Percentiles rank a stretch among this genome's conserved stretches.
These are phyloP conservation scores for Drosophila serrata DNA, from an alignment of 1,140 invertebrate species.

Conservation along the genomic window DNA sequence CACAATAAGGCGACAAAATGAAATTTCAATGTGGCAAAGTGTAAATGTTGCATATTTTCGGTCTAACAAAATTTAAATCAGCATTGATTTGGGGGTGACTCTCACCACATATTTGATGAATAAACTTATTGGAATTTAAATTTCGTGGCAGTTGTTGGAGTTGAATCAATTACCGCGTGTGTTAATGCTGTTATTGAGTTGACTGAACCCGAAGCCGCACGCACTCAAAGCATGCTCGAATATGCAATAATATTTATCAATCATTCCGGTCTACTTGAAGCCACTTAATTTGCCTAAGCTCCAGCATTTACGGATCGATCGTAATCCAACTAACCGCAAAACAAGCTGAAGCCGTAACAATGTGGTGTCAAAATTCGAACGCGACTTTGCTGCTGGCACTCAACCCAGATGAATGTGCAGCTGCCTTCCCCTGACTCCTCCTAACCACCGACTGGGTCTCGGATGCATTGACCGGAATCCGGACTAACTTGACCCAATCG, in stretches of 20 bases:
- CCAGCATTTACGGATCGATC: conserved; percentile 41
- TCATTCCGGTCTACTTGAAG: conserved; percentile 13
- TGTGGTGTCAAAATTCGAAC: conserved; percentile 46
- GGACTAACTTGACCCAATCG: conserved; percentile 74
- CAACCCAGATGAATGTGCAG: conserved; percentile 5
- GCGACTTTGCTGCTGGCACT: conserved; percentile 20
- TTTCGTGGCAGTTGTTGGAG: not conserved
- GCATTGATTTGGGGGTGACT: conserved; percentile 11
- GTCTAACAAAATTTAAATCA: conserved; percentile 28
- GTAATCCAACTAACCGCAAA: conserved; percentile 25
- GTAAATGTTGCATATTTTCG: conserved; percentile 61
- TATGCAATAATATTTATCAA: conserved; percentile 30
- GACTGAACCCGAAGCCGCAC: conserved; percentile 3
- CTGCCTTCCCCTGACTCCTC: not conserved
- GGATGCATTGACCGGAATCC: conserved; percentile 53
- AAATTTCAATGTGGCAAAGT: conserved; percentile 66
- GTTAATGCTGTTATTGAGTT: conserved; percentile 15
- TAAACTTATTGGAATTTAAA: conserved; percentile 34
- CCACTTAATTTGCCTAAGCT: conserved; percentile 42
- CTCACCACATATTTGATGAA: not conserved
- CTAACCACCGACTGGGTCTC: conserved; percentile 6
- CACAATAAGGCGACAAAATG: conserved; percentile 54
- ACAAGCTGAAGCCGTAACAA: conserved; percentile 41
- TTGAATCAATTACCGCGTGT: conserved; percentile 17
- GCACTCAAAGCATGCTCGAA: conserved; percentile 5